These are phyloP conservation scores for Metallyticus violacea DNA, from an alignment of 2,888 invertebrate species.

Conservation along the genomic window DNA sequence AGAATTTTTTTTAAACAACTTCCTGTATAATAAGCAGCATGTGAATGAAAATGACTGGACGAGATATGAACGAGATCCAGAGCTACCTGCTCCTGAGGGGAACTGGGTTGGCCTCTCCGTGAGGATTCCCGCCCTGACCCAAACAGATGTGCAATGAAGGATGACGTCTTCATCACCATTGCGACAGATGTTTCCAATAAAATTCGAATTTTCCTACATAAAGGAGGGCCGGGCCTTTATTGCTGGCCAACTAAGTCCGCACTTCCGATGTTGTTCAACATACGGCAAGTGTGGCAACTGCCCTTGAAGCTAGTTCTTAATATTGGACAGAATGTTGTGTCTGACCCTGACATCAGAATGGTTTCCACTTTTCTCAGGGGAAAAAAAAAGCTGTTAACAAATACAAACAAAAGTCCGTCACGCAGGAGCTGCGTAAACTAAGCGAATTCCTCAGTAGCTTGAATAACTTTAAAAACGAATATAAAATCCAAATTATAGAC, in stretches of 20 bases:
- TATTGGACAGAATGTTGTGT: neutral
- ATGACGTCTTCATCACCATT: neutral
- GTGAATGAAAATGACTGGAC: too few relatives aligned
- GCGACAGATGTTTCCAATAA: neutral
- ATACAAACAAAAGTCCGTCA: too few relatives aligned
- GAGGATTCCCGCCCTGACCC: neutral
- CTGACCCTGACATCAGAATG: too few relatives aligned
- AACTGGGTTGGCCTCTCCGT: neutral
- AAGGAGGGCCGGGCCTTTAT: neutral
- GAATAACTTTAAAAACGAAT: too few relatives aligned
- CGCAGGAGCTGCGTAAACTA: too few relatives aligned
- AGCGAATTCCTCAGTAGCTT: too few relatives aligned
- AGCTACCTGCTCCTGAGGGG: neutral
- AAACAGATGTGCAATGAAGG: neutral
- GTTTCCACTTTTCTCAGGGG: too few relatives aligned
- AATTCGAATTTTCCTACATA: neutral
- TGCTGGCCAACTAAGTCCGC: neutral
- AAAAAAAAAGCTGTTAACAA: too few relatives aligned
- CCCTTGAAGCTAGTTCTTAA: neutral
- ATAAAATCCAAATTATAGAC: too few relatives aligned
- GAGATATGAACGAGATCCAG: too few relatives aligned
- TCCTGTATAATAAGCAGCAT: too few relatives aligned
- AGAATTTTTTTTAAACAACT: too few relatives aligned
- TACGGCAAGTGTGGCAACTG: neutral
- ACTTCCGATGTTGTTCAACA: neutral